A percentile compares a stretch with the other conserved stretches of the same genome.
These are phyloP conservation scores for Halichoerus grypus DNA, from an alignment of 2,113 vertebrate genomes.

Conservation along the genomic window DNA sequence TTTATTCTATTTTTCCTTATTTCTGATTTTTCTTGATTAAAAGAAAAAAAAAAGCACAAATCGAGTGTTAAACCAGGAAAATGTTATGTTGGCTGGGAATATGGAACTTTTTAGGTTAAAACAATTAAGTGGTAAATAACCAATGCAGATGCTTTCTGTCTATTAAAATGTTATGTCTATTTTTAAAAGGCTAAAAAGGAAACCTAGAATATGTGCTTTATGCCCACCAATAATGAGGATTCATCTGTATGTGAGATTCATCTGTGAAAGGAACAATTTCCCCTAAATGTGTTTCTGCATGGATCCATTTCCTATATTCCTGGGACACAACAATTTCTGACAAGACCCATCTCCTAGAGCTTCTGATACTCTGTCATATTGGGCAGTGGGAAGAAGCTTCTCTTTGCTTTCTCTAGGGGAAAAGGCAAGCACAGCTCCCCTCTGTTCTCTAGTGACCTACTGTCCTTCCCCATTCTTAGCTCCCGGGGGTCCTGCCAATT, in stretches of 20 bases:
- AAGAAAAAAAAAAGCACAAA: not conserved
- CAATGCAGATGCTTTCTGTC: not conserved
- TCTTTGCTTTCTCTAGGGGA: constrained; percentile 31
- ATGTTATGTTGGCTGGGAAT: not conserved
- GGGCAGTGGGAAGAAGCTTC: not conserved
- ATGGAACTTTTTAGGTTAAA: not conserved
- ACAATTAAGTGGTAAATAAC: constrained; percentile 17
- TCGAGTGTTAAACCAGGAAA: not conserved
- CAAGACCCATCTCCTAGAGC: not conserved
- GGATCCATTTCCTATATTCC: constrained; percentile 1
- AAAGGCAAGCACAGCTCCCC: not conserved
- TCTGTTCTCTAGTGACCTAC: not conserved
- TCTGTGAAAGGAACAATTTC: not conserved
- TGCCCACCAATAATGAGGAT: not conserved
- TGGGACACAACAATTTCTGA: not conserved
- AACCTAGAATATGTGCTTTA: not conserved
- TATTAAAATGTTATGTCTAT: not conserved
- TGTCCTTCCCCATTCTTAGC: not conserved
- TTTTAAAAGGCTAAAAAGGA: constrained; percentile 8
- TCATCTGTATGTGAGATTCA: not conserved
- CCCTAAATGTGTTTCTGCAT: not conserved
- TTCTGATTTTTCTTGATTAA: not conserved
- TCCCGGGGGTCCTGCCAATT: constrained; percentile 39
- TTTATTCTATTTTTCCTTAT: not conserved
- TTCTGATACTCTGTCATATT: constrained; percentile 42